Evolutionary conservation across 2,113 vertebrate genomes (phyloP).

Genomic region (Chinchilla lanigera): DNA sequence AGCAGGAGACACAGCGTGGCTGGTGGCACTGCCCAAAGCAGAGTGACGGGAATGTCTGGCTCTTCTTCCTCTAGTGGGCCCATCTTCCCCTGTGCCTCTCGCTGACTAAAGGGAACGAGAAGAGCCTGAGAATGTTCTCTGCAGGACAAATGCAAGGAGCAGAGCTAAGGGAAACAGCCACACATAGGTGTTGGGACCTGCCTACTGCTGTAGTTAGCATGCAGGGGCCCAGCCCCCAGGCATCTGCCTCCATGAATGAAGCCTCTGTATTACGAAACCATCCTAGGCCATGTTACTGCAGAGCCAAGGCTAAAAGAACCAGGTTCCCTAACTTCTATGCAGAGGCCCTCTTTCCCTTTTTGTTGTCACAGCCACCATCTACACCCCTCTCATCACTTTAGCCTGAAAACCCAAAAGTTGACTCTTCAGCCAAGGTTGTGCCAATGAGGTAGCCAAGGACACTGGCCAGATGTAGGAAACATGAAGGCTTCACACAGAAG

Average conservation of each 20-base stretch:
- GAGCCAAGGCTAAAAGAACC: slow-evolving; percentile 15
- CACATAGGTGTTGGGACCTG: not conserved
- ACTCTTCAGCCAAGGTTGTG: not conserved
- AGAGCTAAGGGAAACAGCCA: not conserved
- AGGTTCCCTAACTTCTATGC: slow-evolving; percentile 1
- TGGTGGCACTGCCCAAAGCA: not conserved
- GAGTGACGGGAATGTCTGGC: not conserved
- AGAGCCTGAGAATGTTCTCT: not conserved
- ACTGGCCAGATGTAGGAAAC: not conserved
- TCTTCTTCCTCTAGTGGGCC: not conserved
- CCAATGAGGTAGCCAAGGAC: not conserved
- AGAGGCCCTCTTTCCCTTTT: slow-evolving; percentile 13
- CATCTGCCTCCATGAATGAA: not conserved
- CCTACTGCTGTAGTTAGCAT: not conserved
- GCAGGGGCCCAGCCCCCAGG: not conserved
- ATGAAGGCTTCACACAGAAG: not conserved
- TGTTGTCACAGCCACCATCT: not conserved
- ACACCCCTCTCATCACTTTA: not conserved
- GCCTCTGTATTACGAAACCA: not conserved
- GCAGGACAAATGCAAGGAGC: not conserved
- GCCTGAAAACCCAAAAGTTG: not conserved
- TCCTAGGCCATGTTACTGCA: not conserved
- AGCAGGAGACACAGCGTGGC: not conserved
- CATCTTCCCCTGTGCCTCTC: not conserved
- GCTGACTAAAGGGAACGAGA: not conserved